Evolutionary conservation across 2,888 invertebrate genomes (phyloP).

Genomic region (Lasioglossum leucozonium): DNA sequence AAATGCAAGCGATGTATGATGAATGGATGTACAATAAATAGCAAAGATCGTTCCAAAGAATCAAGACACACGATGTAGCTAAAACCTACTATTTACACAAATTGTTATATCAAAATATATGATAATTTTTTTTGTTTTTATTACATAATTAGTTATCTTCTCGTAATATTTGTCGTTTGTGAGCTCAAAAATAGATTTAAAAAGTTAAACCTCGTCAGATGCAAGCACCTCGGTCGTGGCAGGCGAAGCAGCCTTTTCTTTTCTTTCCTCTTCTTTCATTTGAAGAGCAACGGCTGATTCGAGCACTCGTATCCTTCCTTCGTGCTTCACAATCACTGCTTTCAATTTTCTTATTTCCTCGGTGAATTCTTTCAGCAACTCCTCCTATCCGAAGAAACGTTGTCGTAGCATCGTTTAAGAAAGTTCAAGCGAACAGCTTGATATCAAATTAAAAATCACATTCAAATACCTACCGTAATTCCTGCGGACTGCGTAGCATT

Average conservation of each 20-base stretch:
- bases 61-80: conserved; percentile 80
- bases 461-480: conserved; percentile 73
- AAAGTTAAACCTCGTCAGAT: conserved; percentile 82
- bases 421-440: neutral
- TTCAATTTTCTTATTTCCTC: conserved; percentile 96
- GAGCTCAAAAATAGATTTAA: conserved; percentile 55
- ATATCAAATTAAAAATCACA: neutral
- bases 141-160: conserved; percentile 76
- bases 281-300: conserved; percentile 88
- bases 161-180: conserved; percentile 61
- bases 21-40: conserved; percentile 84
- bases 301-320: conserved; percentile 92
- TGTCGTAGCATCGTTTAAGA: neutral
- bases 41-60: conserved; percentile 79
- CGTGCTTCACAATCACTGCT: conserved; percentile 97
- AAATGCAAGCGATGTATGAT: conserved; percentile 75
- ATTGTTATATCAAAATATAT: conserved; percentile 84
- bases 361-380: conserved; percentile 92
- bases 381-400: conserved; percentile 86
- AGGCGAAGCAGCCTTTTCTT: conserved; percentile 80
- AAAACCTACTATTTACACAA: conserved; percentile 84
- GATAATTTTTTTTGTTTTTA: conserved; percentile 77
- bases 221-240: conserved; percentile 80
- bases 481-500: conserved; percentile 66
- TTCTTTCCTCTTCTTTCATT: conserved; percentile 83